These are phyloP conservation scores for Zaprionus tsacasi DNA, from an alignment of 1,140 invertebrate genomes.

Conservation along the genomic window DNA sequence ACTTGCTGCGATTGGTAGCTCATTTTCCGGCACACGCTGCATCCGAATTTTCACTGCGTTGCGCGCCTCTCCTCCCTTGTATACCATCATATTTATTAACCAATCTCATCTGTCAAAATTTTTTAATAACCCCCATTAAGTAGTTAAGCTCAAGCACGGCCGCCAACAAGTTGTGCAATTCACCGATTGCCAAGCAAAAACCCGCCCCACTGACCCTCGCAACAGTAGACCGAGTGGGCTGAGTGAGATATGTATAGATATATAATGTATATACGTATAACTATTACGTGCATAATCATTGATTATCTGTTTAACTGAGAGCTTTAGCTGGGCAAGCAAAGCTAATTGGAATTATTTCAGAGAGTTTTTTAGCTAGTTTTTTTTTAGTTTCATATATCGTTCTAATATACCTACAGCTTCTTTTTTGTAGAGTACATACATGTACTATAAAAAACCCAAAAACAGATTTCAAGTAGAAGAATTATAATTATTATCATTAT, in stretches of 20 bases:
- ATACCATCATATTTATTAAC: slow-evolving; percentile 10
- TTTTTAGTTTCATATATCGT: too few species aligned
- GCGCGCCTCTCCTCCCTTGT: neutral
- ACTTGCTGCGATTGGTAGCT: neutral
- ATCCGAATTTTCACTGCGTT: neutral
- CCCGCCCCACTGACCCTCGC: slow-evolving; percentile 15
- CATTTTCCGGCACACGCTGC: slow-evolving; percentile 3
- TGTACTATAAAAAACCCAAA: too few species aligned
- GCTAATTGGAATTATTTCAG: too few species aligned
- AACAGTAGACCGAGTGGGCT: neutral
- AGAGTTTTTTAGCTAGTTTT: too few species aligned
- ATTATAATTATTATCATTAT: too few species aligned
- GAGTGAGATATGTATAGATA: too few species aligned
- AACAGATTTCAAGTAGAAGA: too few species aligned
- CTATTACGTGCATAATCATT: neutral
- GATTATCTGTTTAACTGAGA: neutral
- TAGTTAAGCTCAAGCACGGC: slow-evolving; percentile 28
- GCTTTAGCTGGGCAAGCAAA: neutral
- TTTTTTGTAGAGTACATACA: too few species aligned
- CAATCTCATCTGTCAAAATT: slow-evolving; percentile 58
- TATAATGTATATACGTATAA: neutral
- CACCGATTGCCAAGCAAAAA: slow-evolving; percentile 13
- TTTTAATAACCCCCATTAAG: slow-evolving; percentile 68
- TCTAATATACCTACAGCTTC: too few species aligned
- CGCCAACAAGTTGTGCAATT: slow-evolving; percentile 30